Evolutionary conservation across 2,888 invertebrate species (phyloP), one percentile per base, ranked within the genome.

Genomic region (Dyspetes luteomarginatus): DNA sequence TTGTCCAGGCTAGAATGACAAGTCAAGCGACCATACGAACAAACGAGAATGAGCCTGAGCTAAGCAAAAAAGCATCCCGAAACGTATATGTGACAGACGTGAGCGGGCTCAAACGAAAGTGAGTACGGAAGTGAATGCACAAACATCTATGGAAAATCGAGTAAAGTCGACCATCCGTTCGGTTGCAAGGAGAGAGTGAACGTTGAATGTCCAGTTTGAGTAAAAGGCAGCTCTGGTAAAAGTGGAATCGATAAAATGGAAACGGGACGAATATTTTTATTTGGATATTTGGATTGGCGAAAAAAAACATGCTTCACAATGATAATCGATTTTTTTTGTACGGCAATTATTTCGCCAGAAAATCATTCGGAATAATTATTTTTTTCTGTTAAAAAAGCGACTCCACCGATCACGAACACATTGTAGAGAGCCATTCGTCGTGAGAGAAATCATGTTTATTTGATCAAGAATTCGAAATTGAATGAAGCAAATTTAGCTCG

Each of bases 161-260:
- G 55, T 45, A 45, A 24, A 64, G 56, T 60, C 48, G 43, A 80
- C 60, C 30, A 71, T 58, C 69, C 69, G 65, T 43, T 74, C 71
- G 69, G 24, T 60, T 64, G 76, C 67, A 81, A 73, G 76, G 68
- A 77, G 62, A n/a, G n/a, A 71, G 72, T 67, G 60, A 45, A 58
- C 71, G 60, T 69, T 64, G 19, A 12, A 19, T 41, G 22, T n/a
- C n/a, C n/a, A n/a, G n/a, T n/a, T n/a, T n/a, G n/a, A 7, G 36
- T 15, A 5, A 45, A 45, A 45, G 45, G 45, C 26, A 45, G 62
- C 43, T 45, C 4, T 24, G n/a, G 1, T 9, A 7, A 3, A 12
- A 45, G 17, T 9, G 26, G 4, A 26, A 64, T 9, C 26, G 43
- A 45, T 5, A 17, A 45, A 45, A 45, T 24, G 26, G 3, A 24